These are phyloP conservation scores for Scaptodrosophila lebanonensis DNA, from an alignment of 1,140 invertebrate genomes.

Conservation along the genomic window DNA sequence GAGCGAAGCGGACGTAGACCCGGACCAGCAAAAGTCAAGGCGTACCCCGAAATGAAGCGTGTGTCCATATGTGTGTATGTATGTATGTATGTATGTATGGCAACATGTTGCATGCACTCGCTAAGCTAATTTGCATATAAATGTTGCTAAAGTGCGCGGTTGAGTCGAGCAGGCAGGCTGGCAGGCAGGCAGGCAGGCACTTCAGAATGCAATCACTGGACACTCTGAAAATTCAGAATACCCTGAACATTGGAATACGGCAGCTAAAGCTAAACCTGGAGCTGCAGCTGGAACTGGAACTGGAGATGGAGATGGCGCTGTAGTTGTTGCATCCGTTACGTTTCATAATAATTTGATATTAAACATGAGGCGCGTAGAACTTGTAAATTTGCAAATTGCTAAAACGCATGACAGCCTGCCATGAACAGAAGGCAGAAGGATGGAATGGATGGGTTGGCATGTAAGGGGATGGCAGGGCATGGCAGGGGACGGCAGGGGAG, in stretches of 20 bases:
- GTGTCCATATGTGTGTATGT: too few species aligned
- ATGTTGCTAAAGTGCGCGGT: constrained; percentile 46
- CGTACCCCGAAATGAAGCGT: too few species aligned
- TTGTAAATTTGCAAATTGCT: constrained; percentile 75
- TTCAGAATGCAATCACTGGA: constrained; percentile 62
- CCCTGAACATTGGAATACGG: background rate
- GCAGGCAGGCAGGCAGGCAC: too few species aligned
- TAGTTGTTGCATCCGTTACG: constrained; percentile 41
- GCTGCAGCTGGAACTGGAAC: background rate
- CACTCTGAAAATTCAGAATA: too few species aligned
- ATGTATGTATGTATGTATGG: constrained; percentile 5
- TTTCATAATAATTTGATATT: constrained; percentile 73
- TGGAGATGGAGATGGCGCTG: constrained; percentile 2
- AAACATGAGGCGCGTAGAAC: constrained; percentile 66
- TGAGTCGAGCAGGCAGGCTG: too few species aligned
- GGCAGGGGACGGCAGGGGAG: too few species aligned
- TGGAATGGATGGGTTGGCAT: too few species aligned
- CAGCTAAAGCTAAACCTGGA: background rate
- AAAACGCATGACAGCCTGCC: constrained; percentile 66
- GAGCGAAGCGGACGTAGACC: background rate
- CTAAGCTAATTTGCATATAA: constrained; percentile 68
- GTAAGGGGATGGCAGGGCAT: too few species aligned
- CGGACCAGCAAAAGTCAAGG: background rate
- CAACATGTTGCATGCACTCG: constrained; percentile 70
- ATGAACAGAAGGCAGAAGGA: constrained; percentile 25